phyloP scores from a whole-genome alignment of 2,797 vertebrate genomes.

The Ammospiza maritima region DNA sequence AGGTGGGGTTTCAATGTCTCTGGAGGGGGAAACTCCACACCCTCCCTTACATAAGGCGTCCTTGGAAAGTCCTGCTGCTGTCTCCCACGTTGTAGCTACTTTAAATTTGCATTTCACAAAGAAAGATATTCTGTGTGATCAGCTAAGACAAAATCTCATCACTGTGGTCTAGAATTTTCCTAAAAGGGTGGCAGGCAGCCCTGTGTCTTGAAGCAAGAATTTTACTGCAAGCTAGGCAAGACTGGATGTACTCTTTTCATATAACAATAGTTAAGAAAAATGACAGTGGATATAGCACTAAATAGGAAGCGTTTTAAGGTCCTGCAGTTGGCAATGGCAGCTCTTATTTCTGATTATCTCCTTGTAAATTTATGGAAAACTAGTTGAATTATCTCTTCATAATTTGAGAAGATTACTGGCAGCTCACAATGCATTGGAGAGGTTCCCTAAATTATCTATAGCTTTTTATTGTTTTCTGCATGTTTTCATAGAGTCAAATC shows the following conservation, averaged over 20 bases:
- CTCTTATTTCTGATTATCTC: background rate
- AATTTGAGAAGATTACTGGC: background rate
- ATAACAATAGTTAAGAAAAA: background rate
- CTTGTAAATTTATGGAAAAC: background rate
- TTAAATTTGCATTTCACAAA: background rate
- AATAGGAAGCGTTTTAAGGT: background rate
- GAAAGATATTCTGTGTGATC: background rate
- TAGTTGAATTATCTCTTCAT: background rate
- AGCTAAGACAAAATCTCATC: background rate
- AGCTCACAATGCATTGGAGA: background rate
- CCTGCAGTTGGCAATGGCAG: background rate
- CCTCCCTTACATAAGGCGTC: background rate
- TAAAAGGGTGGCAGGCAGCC: background rate
- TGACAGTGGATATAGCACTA: background rate
- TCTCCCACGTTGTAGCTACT: background rate
- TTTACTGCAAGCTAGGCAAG: background rate
- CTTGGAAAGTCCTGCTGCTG: background rate
- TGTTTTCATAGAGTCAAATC: background rate
- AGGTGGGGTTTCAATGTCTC: background rate
- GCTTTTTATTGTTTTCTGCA: background rate
- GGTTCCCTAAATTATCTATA: background rate
- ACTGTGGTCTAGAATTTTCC: background rate
- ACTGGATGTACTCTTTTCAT: background rate
- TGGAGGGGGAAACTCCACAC: background rate
- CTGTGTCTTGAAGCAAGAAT: background rate